Base-by-base conservation (phyloP, 2,797 vertebrate species). In the Petrocephalus schoutedeni region DNA sequence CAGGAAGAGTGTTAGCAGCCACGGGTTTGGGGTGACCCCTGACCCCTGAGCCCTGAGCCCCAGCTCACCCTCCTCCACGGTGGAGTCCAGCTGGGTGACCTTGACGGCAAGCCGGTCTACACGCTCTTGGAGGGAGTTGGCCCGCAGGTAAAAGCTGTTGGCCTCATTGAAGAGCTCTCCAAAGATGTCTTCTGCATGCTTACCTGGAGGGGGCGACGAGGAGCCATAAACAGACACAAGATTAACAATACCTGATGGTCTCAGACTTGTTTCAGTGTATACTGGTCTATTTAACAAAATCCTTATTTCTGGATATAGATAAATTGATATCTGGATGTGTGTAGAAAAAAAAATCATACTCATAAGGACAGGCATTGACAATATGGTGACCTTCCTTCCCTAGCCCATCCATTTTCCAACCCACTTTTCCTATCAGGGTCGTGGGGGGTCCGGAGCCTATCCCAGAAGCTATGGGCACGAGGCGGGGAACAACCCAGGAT, bases 61-160 rank as follows among this genome's bases (percentile, higher is more conserved):
- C 86, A 92, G 95, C 97, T 92, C 96, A 99, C 98, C 98, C 95
- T 99, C 98, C 93, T 99, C 98, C 89, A 99, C 98, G 0, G 98
- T 98, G 61, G 98, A 99, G 96, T 99, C 98, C 96, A 99, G 95
- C 96, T 99, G 98, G 28, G 98, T 99, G 92, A 99, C 98, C 96
- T 99, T 99, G 94, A 99, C 96, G 71, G 98, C 97, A 59, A 99
- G 96, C 57, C 98, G 96, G 96, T 99, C 98, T 64, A 99, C 98
- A 87, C 96, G 96, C 94, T 99, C 98, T 96, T 99, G 98, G 90
- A 99, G 97, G 89, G 98, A 99, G 95, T 97, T 99, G 92, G 98
- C 97, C 89, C 98, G 97, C 95, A 98, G 94, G 93, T 99, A 98
- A 94, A 99, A 99, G 92, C 95, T 96, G 94, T 98, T 99, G 92